Evolutionary conservation across 2,797 vertebrate species (phyloP).

Genomic region (Anas bernieri): DNA sequence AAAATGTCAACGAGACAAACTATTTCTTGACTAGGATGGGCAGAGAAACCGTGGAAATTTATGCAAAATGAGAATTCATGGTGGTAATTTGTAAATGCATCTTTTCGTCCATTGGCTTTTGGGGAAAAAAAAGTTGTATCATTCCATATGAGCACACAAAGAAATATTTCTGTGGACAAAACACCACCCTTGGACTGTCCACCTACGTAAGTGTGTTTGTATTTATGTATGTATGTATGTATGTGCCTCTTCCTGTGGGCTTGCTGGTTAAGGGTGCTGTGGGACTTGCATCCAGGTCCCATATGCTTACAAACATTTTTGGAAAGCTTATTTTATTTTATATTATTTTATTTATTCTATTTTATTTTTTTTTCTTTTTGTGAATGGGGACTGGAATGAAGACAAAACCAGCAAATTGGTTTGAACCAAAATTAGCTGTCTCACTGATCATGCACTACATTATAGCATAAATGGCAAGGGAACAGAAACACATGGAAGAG

Average conservation of each 20-base stretch:
- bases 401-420: not conserved
- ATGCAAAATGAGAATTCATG: not conserved
- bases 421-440: not conserved
- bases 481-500: slow-evolving; percentile 25
- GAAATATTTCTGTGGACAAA: slow-evolving; percentile 1
- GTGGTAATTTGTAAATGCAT: not conserved
- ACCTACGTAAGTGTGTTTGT: not conserved
- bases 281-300: not conserved
- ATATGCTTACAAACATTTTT: not conserved
- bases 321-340: not conserved
- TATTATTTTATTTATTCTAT: too few species aligned
- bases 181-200: not conserved
- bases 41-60: not conserved
- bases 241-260: not conserved
- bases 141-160: not conserved
- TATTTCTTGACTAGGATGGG: not conserved
- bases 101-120: not conserved
- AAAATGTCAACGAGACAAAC: not conserved
- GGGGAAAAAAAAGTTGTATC: not conserved
- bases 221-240: not conserved
- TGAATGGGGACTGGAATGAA: not conserved
- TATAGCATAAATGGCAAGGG: not conserved
- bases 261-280: not conserved
- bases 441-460: not conserved
- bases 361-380: not conserved